Percentiles rank a stretch among this genome's conserved stretches.
Evolutionary conservation across 2,113 vertebrate species (phyloP).

Genomic region (Callocephalon fimbriatum): DNA sequence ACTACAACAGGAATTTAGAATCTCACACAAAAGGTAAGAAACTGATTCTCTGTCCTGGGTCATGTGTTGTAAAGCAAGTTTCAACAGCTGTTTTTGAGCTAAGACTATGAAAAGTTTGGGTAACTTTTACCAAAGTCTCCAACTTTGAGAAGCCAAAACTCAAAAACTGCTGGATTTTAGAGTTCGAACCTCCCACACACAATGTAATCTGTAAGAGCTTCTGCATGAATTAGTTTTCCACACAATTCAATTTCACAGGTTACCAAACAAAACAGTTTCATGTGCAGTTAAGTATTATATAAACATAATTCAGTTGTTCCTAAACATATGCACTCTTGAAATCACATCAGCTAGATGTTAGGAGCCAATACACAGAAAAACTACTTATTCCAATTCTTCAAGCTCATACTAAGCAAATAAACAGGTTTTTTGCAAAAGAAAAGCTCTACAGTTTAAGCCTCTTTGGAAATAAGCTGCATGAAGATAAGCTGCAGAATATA

Average conservation of each 20-base stretch:
- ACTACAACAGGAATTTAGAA: not conserved
- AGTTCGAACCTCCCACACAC: not conserved
- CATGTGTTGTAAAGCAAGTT: not conserved
- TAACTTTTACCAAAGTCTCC: not conserved
- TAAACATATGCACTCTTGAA: not conserved
- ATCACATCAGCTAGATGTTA: not conserved
- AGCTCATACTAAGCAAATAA: not conserved
- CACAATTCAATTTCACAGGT: not conserved
- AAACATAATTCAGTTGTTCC: not conserved
- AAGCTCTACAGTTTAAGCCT: not conserved
- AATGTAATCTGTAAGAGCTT: fast-evolving
- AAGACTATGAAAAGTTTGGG: not conserved
- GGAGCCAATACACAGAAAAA: not conserved
- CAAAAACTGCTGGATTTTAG: not conserved
- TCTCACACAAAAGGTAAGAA: not conserved
- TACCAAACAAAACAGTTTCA: not conserved
- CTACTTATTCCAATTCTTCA: not conserved
- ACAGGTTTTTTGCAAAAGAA: not conserved
- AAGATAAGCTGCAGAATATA: not conserved
- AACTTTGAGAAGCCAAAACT: slow-evolving; percentile 16
- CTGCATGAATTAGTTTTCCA: not conserved
- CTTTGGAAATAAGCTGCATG: not conserved
- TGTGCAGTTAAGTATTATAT: not conserved
- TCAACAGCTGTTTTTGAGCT: slow-evolving; percentile 10
- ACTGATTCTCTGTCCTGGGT: not conserved